phyloP scores from a whole-genome alignment of 1,140 invertebrate genomes.

The Drosophila cardini region DNA sequence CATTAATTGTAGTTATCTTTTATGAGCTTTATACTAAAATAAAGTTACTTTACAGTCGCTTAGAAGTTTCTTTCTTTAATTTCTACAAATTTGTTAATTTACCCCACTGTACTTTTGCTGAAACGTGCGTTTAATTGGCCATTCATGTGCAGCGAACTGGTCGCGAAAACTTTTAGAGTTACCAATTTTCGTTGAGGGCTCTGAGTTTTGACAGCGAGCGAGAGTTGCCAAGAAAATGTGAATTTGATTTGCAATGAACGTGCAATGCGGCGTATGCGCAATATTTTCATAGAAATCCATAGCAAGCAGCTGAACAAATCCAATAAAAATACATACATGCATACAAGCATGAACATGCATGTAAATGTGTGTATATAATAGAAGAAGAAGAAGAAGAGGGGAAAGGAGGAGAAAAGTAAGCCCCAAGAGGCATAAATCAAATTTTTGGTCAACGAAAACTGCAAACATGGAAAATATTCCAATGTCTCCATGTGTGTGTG shows the following conservation, averaged over 20 bases:
- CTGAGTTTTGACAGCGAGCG: conserved; percentile 9
- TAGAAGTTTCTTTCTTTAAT: too few species aligned
- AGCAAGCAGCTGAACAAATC: conserved; percentile 55
- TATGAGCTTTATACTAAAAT: too few species aligned
- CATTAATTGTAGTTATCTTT: too few species aligned
- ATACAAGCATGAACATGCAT: conserved; percentile 2
- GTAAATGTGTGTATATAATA: neutral
- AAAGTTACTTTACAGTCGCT: too few species aligned
- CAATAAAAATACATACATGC: conserved; percentile 61
- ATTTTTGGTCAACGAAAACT: conserved; percentile 46
- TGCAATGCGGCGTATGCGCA: conserved; percentile 70
- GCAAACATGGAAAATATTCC: conserved; percentile 56
- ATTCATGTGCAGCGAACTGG: conserved; percentile 64
- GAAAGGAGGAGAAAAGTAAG: conserved; percentile 26
- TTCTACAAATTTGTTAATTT: too few species aligned
- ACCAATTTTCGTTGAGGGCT: conserved; percentile 14
- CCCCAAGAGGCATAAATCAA: conserved; percentile 50
- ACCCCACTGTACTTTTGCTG: neutral
- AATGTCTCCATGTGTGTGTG: neutral
- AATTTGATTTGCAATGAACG: conserved; percentile 46
- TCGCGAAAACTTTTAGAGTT: conserved; percentile 30
- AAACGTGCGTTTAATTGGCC: conserved; percentile 56
- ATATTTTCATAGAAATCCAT: conserved; percentile 39
- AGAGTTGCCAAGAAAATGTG: conserved; percentile 21
- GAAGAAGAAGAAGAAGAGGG: neutral